phyloP scores from a whole-genome alignment of 2,888 invertebrate species.

The Drosophila hamatofila region DNA sequence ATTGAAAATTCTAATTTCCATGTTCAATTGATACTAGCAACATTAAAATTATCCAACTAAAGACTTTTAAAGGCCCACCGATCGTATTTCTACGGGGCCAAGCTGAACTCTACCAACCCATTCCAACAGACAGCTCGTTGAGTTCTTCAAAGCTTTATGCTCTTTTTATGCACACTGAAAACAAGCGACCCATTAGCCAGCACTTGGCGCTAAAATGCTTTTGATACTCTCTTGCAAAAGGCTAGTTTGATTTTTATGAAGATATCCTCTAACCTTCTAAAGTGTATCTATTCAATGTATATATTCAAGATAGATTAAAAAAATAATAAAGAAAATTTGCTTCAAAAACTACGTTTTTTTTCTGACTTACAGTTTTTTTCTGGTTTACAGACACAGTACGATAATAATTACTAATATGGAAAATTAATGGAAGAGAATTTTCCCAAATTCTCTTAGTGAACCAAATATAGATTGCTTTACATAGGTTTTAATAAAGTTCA shows the following conservation, averaged over 20 bases:
- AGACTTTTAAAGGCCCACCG: background rate
- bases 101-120: background rate
- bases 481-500: no score
- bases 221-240: background rate
- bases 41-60: background rate
- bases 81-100: background rate
- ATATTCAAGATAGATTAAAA: background rate
- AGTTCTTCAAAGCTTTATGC: background rate
- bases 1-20: background rate
- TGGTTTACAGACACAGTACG: no score
- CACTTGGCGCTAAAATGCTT: slow-evolving; percentile 17
- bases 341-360: no score
- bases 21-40: background rate
- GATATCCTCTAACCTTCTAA: background rate
- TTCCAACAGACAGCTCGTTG: background rate
- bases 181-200: slow-evolving; percentile 38
- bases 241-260: background rate
- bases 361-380: no score
- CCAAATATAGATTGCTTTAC: no score
- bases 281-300: background rate
- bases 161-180: background rate
- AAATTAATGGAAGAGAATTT: no score
- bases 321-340: background rate
- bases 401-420: no score
- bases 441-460: background rate